Base-by-base conservation (phyloP, 1,140 invertebrate species). In the Diuraphis noxia region DNA sequence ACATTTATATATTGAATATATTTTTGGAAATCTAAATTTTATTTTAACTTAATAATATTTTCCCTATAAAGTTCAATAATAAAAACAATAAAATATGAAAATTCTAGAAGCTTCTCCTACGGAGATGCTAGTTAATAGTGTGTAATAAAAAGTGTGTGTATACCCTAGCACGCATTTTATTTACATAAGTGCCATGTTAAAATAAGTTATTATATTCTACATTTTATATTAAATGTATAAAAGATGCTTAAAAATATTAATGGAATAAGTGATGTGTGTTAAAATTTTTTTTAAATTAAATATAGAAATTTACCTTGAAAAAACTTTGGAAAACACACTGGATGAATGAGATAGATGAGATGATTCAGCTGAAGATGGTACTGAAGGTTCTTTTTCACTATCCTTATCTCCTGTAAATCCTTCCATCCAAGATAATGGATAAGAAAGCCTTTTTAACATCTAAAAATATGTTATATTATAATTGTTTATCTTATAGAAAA, bases 401-500 rank as follows among this genome's bases (percentile, higher is more conserved):
- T 94, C 94, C 91, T 95, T 95, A 90, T 95, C 94, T 87, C 94
- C 94, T 41, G 94, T 94, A 88, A 94, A 93, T 36, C 97, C 97
- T 94, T 98, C 98, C 95, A 98, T 97, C 97, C 97, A 98, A 5
- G 97, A 96, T 82, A 98, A 94, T n/a, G 98, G 98, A 94, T 98
- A 98, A 1, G 97, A 98, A 63, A 98, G 95, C 93, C 97, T 95
- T 94, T 98, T 98, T 92, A 98, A 94, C 96, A 98, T 97, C 97
- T 97, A 93, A 85, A 92, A 56, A 79, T 30, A 63, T n/a, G 38
- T 63, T n/a, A 34, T 46, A 46, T 79, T 36, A 43, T 79, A 43
- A 36, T n/a, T 8, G 38, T 34, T 77, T n/a, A 79, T 46, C 25
- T 81, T 34, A 41, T 21, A 6, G 2, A 34, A n/a, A 63, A n/a